Evolutionary conservation across 1,140 invertebrate genomes (phyloP).

Genomic region (Lordiphosa stackelbergi): DNA sequence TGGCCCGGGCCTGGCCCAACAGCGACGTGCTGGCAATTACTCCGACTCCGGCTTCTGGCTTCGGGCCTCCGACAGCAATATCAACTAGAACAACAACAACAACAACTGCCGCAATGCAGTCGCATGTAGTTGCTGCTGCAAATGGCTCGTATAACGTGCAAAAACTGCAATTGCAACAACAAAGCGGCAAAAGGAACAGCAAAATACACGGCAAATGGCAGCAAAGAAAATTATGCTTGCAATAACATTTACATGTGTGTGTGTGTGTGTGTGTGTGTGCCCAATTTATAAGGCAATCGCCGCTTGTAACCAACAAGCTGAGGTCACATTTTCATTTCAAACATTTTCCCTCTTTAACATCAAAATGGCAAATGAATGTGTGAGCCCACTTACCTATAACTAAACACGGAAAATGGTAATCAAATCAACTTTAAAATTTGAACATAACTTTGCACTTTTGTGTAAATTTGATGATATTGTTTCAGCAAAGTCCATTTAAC

Average conservation of each 20-base stretch:
- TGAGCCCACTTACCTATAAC: neutral
- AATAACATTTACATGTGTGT: constrained; percentile 66
- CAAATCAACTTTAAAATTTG: constrained; percentile 15
- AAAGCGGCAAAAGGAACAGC: constrained; percentile 27
- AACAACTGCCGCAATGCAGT: constrained; percentile 69
- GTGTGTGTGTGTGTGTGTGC: constrained; percentile 26
- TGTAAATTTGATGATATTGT: neutral
- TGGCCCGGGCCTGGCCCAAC: constrained; percentile 19
- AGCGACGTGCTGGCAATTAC: constrained; percentile 59
- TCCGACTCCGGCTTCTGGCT: constrained; percentile 26
- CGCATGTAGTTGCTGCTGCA: constrained; percentile 69
- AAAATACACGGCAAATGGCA: constrained; percentile 46
- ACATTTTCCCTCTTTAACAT: constrained; percentile 28
- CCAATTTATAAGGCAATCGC: constrained; percentile 7
- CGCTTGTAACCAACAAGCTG: constrained; percentile 9
- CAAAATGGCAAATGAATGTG: constrained; percentile 20
- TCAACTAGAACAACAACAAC: constrained; percentile 13
- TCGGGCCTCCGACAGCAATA: constrained; percentile 6
- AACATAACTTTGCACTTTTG: neutral
- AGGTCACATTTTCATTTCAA: constrained; percentile 38
- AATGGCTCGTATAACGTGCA: constrained; percentile 72
- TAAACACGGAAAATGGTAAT: constrained; percentile 11
- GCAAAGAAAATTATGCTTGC: constrained; percentile 69
- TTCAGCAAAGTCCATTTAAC: no score
- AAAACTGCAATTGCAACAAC: constrained; percentile 64